Percentiles rank a stretch among this genome's conserved stretches.
These are phyloP conservation scores for Aplysina aerophoba DNA, from an alignment of 37 sponge, comb jelly and placozoan species.

Conservation along the genomic window DNA sequence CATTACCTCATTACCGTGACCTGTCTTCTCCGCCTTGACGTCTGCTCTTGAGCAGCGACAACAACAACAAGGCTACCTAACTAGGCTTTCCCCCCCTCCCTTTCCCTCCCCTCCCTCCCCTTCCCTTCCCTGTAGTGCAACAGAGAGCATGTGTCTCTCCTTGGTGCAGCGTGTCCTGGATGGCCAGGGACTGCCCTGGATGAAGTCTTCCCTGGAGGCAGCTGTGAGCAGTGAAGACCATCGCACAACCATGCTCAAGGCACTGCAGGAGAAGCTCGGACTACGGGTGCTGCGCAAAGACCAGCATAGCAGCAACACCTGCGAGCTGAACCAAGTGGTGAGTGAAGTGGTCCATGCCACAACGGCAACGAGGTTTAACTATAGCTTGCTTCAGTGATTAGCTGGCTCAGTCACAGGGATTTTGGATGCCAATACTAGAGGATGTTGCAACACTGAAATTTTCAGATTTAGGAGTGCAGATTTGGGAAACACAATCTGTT, in stretches of 20 bases:
- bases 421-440: too few relatives aligned
- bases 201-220: slow-evolving; percentile 47
- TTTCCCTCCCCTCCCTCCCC: not conserved
- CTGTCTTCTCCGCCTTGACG: too few relatives aligned
- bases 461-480: too few relatives aligned
- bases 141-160: slow-evolving; percentile 51
- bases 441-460: too few relatives aligned
- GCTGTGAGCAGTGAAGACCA: slow-evolving; percentile 53
- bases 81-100: slow-evolving; percentile 3
- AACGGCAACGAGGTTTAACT: too few relatives aligned
- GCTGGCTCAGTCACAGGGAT: too few relatives aligned
- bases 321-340: slow-evolving; percentile 56
- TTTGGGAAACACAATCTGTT: too few relatives aligned
- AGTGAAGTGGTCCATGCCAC: not conserved
- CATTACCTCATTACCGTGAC: too few relatives aligned
- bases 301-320: slow-evolving; percentile 30
- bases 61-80: too few relatives aligned
- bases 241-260: slow-evolving; percentile 49
- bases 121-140: slow-evolving; percentile 26
- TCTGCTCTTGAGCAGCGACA: too few relatives aligned
- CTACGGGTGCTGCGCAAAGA: slow-evolving; percentile 19
- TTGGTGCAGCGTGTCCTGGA: slow-evolving; percentile 44
- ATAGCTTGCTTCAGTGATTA: too few relatives aligned
- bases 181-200: slow-evolving; percentile 69
- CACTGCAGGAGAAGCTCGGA: slow-evolving; percentile 52